These are phyloP conservation scores for Thumatha senex DNA, from an alignment of 2,888 invertebrate genomes.

Conservation along the genomic window DNA sequence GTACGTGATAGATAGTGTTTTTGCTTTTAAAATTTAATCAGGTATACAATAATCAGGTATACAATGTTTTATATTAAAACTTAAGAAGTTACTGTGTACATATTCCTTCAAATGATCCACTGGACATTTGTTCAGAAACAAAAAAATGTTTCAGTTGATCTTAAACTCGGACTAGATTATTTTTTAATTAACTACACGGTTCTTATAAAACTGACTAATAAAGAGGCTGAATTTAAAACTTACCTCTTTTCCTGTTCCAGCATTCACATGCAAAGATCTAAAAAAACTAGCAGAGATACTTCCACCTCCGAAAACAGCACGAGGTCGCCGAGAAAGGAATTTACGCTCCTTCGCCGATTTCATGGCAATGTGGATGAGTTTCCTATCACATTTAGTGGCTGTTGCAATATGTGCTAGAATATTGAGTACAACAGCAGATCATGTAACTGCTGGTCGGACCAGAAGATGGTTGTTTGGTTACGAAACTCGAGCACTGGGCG, in stretches of 20 bases:
- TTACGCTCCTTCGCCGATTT: slow-evolving; percentile 81
- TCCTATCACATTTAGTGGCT: slow-evolving; percentile 83
- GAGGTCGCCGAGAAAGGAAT: slow-evolving; percentile 73
- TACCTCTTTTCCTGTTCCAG: slow-evolving; percentile 45
- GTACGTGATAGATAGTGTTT: too few relatives aligned
- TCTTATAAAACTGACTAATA: too few relatives aligned
- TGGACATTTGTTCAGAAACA: too few relatives aligned
- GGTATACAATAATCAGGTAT: too few relatives aligned
- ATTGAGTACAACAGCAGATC: slow-evolving; percentile 85
- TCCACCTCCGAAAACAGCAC: slow-evolving; percentile 64
- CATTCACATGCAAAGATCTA: slow-evolving; percentile 68
- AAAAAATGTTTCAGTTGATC: too few relatives aligned
- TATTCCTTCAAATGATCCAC: too few relatives aligned
- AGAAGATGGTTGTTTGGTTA: slow-evolving; percentile 84
- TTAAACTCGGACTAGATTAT: too few relatives aligned
- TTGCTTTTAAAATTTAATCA: too few relatives aligned
- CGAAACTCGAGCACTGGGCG: slow-evolving; percentile 82
- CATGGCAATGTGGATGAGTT: slow-evolving; percentile 84
- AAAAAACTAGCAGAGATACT: slow-evolving; percentile 67
- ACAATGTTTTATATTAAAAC: too few relatives aligned
- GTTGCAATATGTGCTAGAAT: slow-evolving; percentile 85
- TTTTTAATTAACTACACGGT: too few relatives aligned
- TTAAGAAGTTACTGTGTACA: too few relatives aligned
- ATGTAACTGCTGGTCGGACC: slow-evolving; percentile 84
- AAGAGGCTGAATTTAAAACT: neutral